Conservation (phyloP, 2,888 invertebrate species). For the Branchipolynoe longqiensis region DNA sequence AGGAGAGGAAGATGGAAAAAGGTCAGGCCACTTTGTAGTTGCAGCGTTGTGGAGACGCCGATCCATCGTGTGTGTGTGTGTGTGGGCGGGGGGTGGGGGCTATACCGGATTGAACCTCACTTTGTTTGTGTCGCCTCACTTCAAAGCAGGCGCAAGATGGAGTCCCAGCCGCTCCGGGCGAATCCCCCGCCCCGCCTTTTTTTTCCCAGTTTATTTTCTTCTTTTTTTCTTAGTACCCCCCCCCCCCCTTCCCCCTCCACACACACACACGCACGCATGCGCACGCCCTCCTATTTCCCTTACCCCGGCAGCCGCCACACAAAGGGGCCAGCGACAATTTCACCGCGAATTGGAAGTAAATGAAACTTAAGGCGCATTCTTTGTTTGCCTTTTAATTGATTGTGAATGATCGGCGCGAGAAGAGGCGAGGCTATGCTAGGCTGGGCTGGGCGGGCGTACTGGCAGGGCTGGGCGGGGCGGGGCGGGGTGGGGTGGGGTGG, state of each 20-base stretch:
- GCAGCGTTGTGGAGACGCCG: too few species aligned
- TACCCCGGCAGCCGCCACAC: neutral
- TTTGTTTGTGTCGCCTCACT: conserved; percentile 44
- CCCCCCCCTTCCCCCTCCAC: too few species aligned
- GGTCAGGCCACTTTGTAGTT: neutral
- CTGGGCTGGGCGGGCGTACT: too few species aligned
- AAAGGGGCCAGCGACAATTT: conserved; percentile 55
- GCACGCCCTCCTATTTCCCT: too few species aligned
- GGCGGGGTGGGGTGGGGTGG: too few species aligned
- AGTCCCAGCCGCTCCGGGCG: neutral
- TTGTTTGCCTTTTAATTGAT: conserved; percentile 56
- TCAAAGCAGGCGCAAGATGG: conserved; percentile 50
- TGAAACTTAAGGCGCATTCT: conserved; percentile 54
- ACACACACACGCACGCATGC: too few species aligned
- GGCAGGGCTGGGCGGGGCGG: too few species aligned
- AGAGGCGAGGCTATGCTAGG: neutral
- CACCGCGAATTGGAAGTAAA: conserved; percentile 57
- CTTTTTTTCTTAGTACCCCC: neutral
- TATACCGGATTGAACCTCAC: neutral
- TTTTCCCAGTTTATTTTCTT: neutral
- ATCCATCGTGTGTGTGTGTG: neutral
- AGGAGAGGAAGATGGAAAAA: too few species aligned
- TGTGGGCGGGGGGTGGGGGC: too few species aligned
- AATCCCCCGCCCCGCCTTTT: neutral
- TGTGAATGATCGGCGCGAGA: conserved; percentile 1